Evolutionary conservation across 2,888 invertebrate species (phyloP).

Genomic region (Hirtodrosophila confusa): DNA sequence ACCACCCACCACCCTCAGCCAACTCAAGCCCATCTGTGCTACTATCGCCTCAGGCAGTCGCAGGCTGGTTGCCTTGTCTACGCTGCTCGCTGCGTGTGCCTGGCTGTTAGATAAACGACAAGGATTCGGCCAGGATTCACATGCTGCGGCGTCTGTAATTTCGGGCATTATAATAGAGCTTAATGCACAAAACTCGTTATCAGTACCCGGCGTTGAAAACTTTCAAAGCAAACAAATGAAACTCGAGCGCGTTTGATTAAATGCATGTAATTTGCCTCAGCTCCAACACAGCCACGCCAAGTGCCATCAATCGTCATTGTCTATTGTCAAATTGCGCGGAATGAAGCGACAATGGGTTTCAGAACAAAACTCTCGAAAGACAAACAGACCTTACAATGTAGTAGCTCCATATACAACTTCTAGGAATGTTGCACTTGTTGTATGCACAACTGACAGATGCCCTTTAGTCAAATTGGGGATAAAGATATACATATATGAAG

Average conservation of each 20-base stretch:
- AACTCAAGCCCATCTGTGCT: constrained; percentile 11
- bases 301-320: constrained; percentile 70
- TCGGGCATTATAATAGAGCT: constrained; percentile 73
- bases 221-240: constrained; percentile 68
- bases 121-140: constrained; percentile 45
- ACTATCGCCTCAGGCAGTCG: constrained; percentile 33
- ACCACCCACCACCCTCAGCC: not conserved
- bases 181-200: constrained; percentile 78
- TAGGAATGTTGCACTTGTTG: not conserved
- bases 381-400: constrained; percentile 45
- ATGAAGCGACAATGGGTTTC: constrained; percentile 50
- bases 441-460: not conserved
- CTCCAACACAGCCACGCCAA: constrained; percentile 19
- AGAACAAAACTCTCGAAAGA: constrained; percentile 38
- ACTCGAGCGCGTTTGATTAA: constrained; percentile 69
- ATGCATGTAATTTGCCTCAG: constrained; percentile 68
- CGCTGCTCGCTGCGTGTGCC: constrained; percentile 21
- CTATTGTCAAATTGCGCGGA: constrained; percentile 70
- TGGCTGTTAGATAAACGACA: constrained; percentile 71
- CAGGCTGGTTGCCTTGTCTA: constrained; percentile 43
- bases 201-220: constrained; percentile 68
- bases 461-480: not conserved
- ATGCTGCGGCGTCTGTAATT: constrained; percentile 60
- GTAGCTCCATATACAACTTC: constrained; percentile 21
- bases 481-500: too few species aligned